These are phyloP conservation scores for Etheostoma nigrum DNA, from an alignment of 2,797 vertebrate species.

Conservation along the genomic window DNA sequence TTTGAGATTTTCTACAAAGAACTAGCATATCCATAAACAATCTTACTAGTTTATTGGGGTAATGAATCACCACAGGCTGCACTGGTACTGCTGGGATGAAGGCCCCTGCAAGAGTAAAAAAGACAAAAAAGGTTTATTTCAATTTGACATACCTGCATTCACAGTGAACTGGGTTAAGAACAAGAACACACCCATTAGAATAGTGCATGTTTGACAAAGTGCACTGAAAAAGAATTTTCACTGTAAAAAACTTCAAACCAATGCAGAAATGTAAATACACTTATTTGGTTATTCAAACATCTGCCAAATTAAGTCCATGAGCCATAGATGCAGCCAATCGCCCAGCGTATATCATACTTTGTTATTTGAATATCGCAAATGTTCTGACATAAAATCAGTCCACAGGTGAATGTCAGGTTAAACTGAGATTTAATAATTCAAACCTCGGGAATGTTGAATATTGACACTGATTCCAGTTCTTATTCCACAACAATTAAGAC, in stretches of 20 bases:
- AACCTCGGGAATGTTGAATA: background rate
- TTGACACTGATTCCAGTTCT: background rate
- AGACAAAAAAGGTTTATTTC: background rate
- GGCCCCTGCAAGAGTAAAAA: conserved; percentile 84
- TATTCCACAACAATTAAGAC: background rate
- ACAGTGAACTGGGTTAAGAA: background rate
- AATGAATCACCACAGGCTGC: conserved; percentile 95
- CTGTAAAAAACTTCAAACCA: background rate
- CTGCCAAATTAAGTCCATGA: conserved; percentile 10
- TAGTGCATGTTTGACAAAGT: background rate
- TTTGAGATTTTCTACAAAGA: background rate
- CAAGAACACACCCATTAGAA: background rate
- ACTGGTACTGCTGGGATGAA: conserved; percentile 98
- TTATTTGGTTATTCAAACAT: background rate
- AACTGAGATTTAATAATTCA: background rate
- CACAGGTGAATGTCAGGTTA: background rate
- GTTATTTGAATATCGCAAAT: background rate
- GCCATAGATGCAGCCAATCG: background rate
- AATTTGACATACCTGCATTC: background rate
- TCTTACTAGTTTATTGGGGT: conserved; percentile 95
- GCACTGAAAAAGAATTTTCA: background rate
- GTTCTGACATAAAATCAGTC: background rate
- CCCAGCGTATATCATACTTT: background rate
- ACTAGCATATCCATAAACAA: background rate
- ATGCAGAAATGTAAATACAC: background rate